Percentiles rank a stretch among this genome's conserved stretches.
These are phyloP conservation scores for Spizaetus ornatus DNA, from an alignment of 2,113 vertebrate species.

Conservation along the genomic window DNA sequence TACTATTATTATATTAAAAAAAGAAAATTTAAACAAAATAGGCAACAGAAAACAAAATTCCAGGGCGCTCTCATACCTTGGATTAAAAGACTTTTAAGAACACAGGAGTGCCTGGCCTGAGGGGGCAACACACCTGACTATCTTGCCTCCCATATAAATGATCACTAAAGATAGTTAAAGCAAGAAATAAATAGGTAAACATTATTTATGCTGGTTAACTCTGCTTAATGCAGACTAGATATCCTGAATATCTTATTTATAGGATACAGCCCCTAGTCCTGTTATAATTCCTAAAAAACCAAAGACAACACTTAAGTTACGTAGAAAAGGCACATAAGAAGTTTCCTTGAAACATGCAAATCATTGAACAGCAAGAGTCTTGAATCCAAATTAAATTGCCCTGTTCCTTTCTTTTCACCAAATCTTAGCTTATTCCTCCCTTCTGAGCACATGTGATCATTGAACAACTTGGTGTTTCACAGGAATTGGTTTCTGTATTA, in stretches of 20 bases:
- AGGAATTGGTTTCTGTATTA: not conserved
- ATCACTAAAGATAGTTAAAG: not conserved
- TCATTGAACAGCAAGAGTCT: not conserved
- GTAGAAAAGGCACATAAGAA: not conserved
- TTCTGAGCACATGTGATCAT: rapidly evolving
- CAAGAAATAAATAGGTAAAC: not conserved
- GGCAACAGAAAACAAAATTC: not conserved
- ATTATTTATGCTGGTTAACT: not conserved
- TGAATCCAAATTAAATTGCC: not conserved
- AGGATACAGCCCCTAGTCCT: too few species aligned
- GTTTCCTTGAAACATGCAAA: not conserved
- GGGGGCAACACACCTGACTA: not conserved
- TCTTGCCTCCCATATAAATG: not conserved
- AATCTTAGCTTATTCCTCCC: not conserved
- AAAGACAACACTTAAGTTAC: not conserved
- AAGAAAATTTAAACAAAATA: not conserved
- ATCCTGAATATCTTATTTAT: not conserved
- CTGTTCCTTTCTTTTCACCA: not conserved
- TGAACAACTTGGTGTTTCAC: not conserved
- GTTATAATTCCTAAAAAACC: not conserved
- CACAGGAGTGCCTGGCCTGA: not conserved
- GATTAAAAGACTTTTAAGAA: not conserved
- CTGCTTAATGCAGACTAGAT: not conserved
- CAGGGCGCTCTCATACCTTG: not conserved
- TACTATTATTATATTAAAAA: not conserved